A percentile compares a stretch with the other conserved stretches of the same genome.
phyloP scores from a whole-genome alignment of 2,113 vertebrate genomes.

The Ptyas mucosa region DNA sequence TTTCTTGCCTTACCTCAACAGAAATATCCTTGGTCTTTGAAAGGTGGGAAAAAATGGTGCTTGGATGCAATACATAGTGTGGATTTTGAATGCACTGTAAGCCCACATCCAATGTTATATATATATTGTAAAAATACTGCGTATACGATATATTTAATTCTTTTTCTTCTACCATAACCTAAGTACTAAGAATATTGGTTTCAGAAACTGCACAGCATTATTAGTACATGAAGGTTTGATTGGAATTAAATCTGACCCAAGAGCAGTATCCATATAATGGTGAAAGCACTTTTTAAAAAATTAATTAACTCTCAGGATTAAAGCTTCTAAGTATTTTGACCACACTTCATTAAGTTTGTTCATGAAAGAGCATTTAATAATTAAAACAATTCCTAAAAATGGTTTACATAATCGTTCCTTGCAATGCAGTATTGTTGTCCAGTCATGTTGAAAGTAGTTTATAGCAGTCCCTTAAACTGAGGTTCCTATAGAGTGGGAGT shows the following conservation, averaged over 20 bases:
- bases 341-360: conserved; percentile 58
- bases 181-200: conserved; percentile 18
- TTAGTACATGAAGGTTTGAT: conserved; percentile 52
- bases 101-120: neutral
- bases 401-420: conserved; percentile 54
- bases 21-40: neutral
- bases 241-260: conserved; percentile 44
- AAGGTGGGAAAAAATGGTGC: too few species aligned
- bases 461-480: conserved; percentile 43
- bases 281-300: conserved; percentile 47
- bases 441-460: conserved; percentile 46
- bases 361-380: conserved; percentile 63
- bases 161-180: neutral
- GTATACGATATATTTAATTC: neutral
- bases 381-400: conserved; percentile 58
- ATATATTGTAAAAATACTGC: neutral
- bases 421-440: conserved; percentile 34
- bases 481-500: neutral
- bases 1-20: neutral
- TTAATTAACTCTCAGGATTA: conserved; percentile 56
- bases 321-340: conserved; percentile 47
- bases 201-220: neutral
- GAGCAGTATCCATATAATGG: conserved; percentile 44
- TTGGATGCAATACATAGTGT: neutral
- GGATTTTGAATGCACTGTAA: neutral